A percentile compares a stretch with the other conserved stretches of the same genome.
phyloP scores from a whole-genome alignment of 2,797 vertebrate species.

The Fratercula arctica region DNA sequence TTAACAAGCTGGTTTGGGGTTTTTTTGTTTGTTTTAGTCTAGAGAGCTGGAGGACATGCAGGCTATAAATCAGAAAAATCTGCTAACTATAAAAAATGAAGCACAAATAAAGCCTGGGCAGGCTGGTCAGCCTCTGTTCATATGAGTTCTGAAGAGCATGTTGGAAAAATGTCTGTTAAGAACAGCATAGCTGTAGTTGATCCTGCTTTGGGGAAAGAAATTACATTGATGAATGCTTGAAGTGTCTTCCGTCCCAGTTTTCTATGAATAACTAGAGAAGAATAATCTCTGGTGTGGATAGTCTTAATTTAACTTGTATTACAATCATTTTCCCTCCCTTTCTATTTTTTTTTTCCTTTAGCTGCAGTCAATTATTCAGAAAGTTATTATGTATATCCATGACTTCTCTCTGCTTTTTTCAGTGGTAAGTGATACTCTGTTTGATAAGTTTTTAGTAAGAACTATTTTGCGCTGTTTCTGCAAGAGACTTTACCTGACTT shows the following conservation, averaged over 20 bases:
- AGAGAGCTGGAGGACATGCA: not conserved
- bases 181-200: not conserved
- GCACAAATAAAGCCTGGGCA: not conserved
- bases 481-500: not conserved
- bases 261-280: not conserved
- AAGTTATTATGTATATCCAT: slow-evolving; percentile 89
- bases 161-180: not conserved
- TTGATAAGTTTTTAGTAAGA: not conserved
- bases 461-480: not conserved
- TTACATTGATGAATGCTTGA: not conserved
- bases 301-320: not conserved
- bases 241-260: not conserved
- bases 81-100: not conserved
- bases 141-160: not conserved
- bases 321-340: not conserved
- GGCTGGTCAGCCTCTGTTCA: not conserved
- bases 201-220: not conserved
- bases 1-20: not conserved
- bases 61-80: not conserved
- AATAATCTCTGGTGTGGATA: not conserved
- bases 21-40: not conserved
- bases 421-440: slow-evolving; percentile 83
- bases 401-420: slow-evolving; percentile 97
- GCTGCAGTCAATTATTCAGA: slow-evolving; percentile 94
- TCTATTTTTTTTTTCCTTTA: slow-evolving; percentile 39